Percentiles rank a stretch among this genome's conserved stretches.
These are phyloP conservation scores for Drosophila lini DNA, from an alignment of 1,140 invertebrate species.

Conservation along the genomic window DNA sequence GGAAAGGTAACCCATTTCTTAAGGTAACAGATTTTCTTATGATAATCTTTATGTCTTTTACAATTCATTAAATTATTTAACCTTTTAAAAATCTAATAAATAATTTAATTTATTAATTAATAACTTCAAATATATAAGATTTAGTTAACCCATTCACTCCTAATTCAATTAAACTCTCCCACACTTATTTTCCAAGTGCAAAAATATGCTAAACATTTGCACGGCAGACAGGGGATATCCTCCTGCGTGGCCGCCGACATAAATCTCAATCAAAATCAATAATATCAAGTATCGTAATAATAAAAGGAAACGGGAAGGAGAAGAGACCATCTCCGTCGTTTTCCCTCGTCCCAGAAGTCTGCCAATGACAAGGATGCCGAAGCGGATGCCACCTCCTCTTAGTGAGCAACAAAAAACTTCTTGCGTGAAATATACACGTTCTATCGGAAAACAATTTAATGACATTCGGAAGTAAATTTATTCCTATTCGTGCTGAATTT, in stretches of 20 bases:
- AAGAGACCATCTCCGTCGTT: not conserved
- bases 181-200: constrained; percentile 24
- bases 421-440: constrained; percentile 82
- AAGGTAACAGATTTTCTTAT: not conserved
- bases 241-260: constrained; percentile 40
- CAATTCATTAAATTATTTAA: not conserved
- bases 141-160: not conserved
- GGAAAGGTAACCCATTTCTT: not conserved
- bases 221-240: constrained; percentile 9
- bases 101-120: not conserved
- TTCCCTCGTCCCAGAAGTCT: constrained; percentile 1
- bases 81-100: not conserved
- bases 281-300: constrained; percentile 81
- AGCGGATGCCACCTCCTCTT: constrained; percentile 21
- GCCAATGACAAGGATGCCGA: constrained; percentile 23
- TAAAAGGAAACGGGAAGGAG: constrained; percentile 57
- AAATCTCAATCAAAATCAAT: constrained; percentile 83
- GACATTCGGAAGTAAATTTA: constrained; percentile 84
- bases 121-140: not conserved
- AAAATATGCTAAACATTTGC: constrained; percentile 69
- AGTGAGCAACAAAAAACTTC: constrained; percentile 60
- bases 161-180: not conserved
- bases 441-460: constrained; percentile 84
- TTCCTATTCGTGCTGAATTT: constrained; percentile 84
- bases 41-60: too few relatives aligned